A percentile compares a stretch with the other conserved stretches of the same genome.
Conservation (phyloP, 2,797 vertebrate species). For the Sebastes hubbsi region DNA sequence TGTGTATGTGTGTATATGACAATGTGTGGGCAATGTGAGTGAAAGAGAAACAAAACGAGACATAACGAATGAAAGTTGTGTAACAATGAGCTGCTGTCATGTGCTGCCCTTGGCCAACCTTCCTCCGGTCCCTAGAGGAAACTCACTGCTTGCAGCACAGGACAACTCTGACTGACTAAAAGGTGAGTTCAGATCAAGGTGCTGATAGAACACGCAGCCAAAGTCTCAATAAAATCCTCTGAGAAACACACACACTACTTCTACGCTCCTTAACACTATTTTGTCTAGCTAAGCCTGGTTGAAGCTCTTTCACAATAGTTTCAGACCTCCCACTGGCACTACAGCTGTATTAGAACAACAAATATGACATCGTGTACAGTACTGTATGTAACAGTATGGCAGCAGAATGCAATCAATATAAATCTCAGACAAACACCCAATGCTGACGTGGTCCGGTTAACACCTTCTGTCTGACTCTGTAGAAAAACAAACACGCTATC, state of each 20-base stretch:
- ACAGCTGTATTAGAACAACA: neutral
- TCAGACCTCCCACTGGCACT: neutral
- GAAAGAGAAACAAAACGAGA: constrained; percentile 4
- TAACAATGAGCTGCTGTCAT: constrained; percentile 41
- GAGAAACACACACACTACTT: constrained; percentile 4
- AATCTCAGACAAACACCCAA: neutral
- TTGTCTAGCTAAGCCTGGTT: neutral
- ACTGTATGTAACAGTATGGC: neutral
- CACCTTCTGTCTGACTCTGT: neutral
- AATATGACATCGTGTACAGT: neutral
- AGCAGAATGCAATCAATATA: neutral
- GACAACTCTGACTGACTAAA: constrained; percentile 18
- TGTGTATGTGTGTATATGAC: neutral
- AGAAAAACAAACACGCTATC: neutral
- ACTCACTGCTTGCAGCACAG: constrained; percentile 4
- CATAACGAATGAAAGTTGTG: neutral
- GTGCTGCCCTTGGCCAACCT: constrained; percentile 66
- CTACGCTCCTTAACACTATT: neutral
- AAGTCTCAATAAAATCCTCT: constrained; percentile 9
- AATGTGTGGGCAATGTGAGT: neutral
- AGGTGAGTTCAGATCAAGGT: constrained; percentile 29
- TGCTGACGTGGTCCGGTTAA: neutral
- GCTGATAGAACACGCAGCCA: constrained; percentile 8
- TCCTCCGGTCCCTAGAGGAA: constrained; percentile 51
- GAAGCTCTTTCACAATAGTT: neutral